Percentiles rank a stretch among this genome's conserved stretches.
Evolutionary conservation across 2,113 vertebrate genomes (phyloP).

Genomic region (Sinocyclocheilus anshuiensis): DNA sequence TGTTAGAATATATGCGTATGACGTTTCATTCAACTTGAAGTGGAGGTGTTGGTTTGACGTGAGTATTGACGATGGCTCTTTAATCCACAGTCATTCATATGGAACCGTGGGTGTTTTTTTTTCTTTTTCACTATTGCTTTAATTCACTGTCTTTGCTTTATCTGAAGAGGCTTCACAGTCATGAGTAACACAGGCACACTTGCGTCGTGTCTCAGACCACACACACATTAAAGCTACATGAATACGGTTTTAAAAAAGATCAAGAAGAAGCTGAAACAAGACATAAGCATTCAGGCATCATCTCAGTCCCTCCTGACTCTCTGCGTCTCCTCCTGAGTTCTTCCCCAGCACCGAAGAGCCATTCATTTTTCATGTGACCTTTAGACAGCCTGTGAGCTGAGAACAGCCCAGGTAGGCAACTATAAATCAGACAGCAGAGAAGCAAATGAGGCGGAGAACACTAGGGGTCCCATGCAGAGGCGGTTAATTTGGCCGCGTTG

Average conservation of each 20-base stretch:
- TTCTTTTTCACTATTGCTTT: conserved; percentile 3
- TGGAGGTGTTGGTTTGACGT: conserved; percentile 38
- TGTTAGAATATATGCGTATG: background rate
- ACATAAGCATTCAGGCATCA: background rate
- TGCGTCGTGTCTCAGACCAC: background rate
- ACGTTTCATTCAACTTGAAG: conserved; percentile 19
- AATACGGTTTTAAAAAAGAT: background rate
- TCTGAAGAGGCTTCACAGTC: conserved; percentile 16
- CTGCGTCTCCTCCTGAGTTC: background rate
- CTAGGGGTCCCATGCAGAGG: conserved; percentile 7
- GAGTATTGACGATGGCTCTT: conserved; percentile 33
- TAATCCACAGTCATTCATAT: conserved; percentile 44
- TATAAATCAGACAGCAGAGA: conserved; percentile 35
- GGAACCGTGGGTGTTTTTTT: conserved; percentile 26
- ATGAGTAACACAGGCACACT: conserved; percentile 5
- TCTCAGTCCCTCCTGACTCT: background rate
- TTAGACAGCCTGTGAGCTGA: conserved; percentile 70
- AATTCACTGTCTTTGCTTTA: background rate
- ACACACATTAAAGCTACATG: background rate
- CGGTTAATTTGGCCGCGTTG: conserved; percentile 1
- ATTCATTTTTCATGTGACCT: conserved; percentile 79
- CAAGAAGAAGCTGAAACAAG: conserved; percentile 2
- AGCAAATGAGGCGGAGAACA: conserved; percentile 12
- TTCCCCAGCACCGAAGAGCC: conserved; percentile 39
- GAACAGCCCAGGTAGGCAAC: conserved; percentile 62